phyloP scores from a whole-genome alignment of 2,113 vertebrate species.

The Acrocephalus kingi region DNA sequence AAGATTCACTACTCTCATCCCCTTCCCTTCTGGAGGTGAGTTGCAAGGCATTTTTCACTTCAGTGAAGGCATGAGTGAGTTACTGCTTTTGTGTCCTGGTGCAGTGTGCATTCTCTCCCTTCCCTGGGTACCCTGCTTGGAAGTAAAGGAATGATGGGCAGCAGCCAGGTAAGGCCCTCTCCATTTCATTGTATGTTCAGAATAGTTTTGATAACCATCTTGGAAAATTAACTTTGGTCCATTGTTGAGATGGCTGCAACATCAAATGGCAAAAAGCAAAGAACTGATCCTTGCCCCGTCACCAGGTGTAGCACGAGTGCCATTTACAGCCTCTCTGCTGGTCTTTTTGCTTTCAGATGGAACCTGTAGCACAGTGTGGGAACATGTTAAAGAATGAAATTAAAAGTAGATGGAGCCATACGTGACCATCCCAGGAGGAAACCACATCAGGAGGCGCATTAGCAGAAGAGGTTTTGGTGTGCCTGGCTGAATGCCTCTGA shows the following conservation, averaged over 20 bases:
- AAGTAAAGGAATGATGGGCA: neutral
- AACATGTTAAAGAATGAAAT: neutral
- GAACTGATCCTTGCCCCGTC: neutral
- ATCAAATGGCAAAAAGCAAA: neutral
- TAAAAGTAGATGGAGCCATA: neutral
- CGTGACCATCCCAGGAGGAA: rapidly evolving
- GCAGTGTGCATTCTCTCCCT: neutral
- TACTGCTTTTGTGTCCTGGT: neutral
- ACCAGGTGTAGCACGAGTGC: neutral
- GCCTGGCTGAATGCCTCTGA: neutral
- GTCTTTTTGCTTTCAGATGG: neutral
- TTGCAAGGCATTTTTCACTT: neutral
- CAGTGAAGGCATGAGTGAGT: neutral
- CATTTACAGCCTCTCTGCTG: neutral
- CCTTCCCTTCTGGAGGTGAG: neutral
- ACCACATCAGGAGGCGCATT: neutral
- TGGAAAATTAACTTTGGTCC: neutral
- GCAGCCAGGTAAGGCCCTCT: neutral
- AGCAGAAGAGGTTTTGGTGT: neutral
- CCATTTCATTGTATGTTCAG: neutral
- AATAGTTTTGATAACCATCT: neutral
- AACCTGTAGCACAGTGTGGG: neutral
- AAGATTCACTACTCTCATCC: neutral
- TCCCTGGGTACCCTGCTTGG: neutral
- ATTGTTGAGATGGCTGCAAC: neutral